Conservation (phyloP, 2,113 vertebrate genomes). For the Nibea albiflora region DNA sequence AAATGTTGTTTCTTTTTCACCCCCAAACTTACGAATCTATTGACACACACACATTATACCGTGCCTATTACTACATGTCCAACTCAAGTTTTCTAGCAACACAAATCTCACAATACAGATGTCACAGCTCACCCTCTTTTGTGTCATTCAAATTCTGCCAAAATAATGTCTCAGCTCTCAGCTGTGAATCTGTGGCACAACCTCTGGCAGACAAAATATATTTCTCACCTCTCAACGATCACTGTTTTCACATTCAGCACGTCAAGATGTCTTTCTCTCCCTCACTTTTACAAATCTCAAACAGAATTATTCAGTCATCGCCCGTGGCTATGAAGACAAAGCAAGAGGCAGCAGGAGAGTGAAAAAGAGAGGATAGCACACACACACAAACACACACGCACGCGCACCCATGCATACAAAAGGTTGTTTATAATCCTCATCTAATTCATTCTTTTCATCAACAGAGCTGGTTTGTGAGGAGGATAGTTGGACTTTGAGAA, state of each 20-base stretch:
- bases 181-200: slow-evolving; percentile 49
- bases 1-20: background rate
- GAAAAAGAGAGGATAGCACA: background rate
- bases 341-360: slow-evolving; percentile 46
- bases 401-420: no score
- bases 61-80: slow-evolving; percentile 5
- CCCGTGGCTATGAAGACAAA: slow-evolving; percentile 73
- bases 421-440: slow-evolving; percentile 40
- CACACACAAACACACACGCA: no score
- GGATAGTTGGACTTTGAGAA: slow-evolving; percentile 12
- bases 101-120: slow-evolving; percentile 24
- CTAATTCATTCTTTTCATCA: slow-evolving; percentile 60
- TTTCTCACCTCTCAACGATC: slow-evolving; percentile 62
- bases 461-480: slow-evolving; percentile 14
- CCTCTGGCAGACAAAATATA: slow-evolving; percentile 57
- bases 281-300: slow-evolving; percentile 76
- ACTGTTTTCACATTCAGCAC: slow-evolving; percentile 69
- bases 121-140: slow-evolving; percentile 27
- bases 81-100: background rate
- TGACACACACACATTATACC: background rate
- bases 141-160: slow-evolving; percentile 45
- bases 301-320: slow-evolving; percentile 80
- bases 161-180: slow-evolving; percentile 43
- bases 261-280: slow-evolving; percentile 71
- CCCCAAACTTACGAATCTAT: background rate